phyloP scores from a whole-genome alignment of 2,888 invertebrate species.

The Pomacea canaliculata region DNA sequence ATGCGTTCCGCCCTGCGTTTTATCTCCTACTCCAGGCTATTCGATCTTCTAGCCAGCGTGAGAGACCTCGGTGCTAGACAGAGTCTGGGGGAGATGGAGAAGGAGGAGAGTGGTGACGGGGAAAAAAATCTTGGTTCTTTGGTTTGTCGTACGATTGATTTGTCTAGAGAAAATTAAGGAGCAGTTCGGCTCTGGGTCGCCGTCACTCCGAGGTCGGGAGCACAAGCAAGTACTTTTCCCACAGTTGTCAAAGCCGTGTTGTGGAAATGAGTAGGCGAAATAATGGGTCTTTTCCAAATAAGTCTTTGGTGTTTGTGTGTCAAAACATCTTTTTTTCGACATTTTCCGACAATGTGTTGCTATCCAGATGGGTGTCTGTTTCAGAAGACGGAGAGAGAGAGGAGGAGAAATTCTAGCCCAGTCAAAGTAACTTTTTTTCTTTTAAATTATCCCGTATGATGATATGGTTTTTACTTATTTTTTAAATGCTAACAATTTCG shows the following conservation, averaged over 20 bases:
- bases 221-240: conserved; percentile 7
- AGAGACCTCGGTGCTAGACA: background rate
- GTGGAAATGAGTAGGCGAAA: conserved; percentile 1
- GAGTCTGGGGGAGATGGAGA: background rate
- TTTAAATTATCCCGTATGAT: no score
- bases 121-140: no score
- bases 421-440: no score
- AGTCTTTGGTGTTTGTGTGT: background rate
- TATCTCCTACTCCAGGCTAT: background rate
- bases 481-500: no score
- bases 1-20: conserved; percentile 5
- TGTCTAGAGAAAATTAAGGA: conserved; percentile 2
- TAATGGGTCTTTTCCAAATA: background rate
- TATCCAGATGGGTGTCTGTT: no score
- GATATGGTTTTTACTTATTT: no score
- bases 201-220: background rate
- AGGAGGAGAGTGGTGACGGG: background rate
- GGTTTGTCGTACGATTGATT: background rate
- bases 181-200: background rate
- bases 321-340: conserved; percentile 1
- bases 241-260: conserved; percentile 3
- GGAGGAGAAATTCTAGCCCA: no score
- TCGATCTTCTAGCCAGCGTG: background rate
- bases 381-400: no score
- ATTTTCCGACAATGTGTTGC: background rate